phyloP scores from a whole-genome alignment of 2,797 vertebrate species.

The Microhierax caerulescens region DNA sequence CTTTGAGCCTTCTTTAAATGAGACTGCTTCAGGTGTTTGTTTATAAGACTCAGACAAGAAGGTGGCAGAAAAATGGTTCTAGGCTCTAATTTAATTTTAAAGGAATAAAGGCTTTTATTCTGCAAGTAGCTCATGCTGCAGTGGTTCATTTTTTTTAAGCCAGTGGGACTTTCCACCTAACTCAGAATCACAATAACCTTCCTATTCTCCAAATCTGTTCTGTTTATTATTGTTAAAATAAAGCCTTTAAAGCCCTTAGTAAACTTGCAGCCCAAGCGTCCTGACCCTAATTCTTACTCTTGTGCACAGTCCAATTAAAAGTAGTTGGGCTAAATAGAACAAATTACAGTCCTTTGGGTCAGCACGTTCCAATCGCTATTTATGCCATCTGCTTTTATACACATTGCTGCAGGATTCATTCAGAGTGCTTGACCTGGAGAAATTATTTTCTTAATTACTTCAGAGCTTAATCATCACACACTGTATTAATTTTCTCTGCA shows the following conservation, averaged over 20 bases:
- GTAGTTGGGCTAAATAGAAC: neutral
- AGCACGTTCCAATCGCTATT: neutral
- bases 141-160: neutral
- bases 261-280: constrained; percentile 29
- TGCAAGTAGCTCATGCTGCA: neutral
- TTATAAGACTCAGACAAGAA: neutral
- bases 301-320: constrained; percentile 37
- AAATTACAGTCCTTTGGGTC: neutral
- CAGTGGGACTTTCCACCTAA: neutral
- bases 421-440: neutral
- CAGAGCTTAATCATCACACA: neutral
- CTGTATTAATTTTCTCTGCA: neutral
- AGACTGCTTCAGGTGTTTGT: neutral
- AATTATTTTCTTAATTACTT: constrained; percentile 8
- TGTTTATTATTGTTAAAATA: constrained; percentile 46
- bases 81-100: neutral
- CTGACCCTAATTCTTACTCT: constrained; percentile 19
- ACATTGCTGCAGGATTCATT: neutral
- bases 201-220: neutral
- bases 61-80: neutral
- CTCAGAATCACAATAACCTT: neutral
- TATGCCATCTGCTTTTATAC: neutral
- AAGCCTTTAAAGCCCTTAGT: constrained; percentile 25
- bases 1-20: neutral
- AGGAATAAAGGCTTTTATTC: neutral